Percentiles rank a stretch among this genome's conserved stretches.
These are phyloP conservation scores for Tupaia chinensis DNA, from an alignment of 2,113 vertebrate species.

Conservation along the genomic window DNA sequence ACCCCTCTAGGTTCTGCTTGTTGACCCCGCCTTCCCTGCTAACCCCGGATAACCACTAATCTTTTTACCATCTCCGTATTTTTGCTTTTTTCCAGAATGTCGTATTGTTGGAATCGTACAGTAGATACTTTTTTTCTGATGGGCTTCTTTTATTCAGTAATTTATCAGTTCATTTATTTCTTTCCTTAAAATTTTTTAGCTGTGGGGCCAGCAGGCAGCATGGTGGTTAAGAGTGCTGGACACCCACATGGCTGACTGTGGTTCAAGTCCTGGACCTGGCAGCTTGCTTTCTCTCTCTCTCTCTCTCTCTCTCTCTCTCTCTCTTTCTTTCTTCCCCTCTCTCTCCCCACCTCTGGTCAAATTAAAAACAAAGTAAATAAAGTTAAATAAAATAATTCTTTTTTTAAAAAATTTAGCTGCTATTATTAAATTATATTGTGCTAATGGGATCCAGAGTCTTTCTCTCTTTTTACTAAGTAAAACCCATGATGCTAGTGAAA, in stretches of 20 bases:
- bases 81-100: neutral
- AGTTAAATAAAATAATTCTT: neutral
- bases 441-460: neutral
- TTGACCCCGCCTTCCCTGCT: neutral
- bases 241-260: too few relatives aligned
- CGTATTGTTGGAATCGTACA: neutral
- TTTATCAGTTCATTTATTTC: too few relatives aligned
- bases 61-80: neutral
- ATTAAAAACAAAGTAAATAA: too few relatives aligned
- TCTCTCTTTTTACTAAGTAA: conserved; percentile 33
- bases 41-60: neutral
- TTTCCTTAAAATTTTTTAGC: too few relatives aligned
- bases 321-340: too few relatives aligned
- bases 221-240: too few relatives aligned
- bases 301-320: too few relatives aligned
- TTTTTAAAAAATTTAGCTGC: neutral
- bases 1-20: neutral
- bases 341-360: too few relatives aligned
- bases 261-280: too few relatives aligned
- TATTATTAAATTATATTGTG: neutral
- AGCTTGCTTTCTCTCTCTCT: too few relatives aligned
- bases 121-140: neutral
- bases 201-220: too few relatives aligned
- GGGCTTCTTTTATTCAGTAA: neutral
- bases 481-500: neutral